Base-by-base conservation (phyloP, 2,888 invertebrate genomes). In the Phortica magna region DNA sequence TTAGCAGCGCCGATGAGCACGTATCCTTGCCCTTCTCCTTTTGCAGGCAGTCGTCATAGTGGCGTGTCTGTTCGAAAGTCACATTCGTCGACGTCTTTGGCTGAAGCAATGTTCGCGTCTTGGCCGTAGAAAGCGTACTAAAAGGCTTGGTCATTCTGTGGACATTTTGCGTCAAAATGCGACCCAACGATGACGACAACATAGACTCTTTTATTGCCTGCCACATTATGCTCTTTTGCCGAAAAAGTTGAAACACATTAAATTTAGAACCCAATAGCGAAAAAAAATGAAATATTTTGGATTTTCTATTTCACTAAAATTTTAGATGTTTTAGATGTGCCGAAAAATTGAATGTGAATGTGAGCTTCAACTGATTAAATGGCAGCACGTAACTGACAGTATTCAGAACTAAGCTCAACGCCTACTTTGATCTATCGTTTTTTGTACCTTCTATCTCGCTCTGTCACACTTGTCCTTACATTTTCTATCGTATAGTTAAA, bases 21-120 rank as follows among this genome's bases (percentile, higher is more conserved):
- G 79, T 82, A 1, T 79, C 80, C 64, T 88, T 88, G 31, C 90
- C 84, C 0, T 85, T 81, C 19, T 77, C 78, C 53, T 82, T 77
- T 74, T 84, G 77, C 7, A 84, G 42, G 6, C 48, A 14, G n/a
- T 59, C 65, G 41, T 85, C 84, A 39, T 82, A 84, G 3, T 76
- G 73, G 0, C 31, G 31, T 22, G 39, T 65, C 70, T 7, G 48
- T 48, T 48, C 48, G 9, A 48, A 6, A 4, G 5, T 4, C 31
- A 31, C 31, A 48, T 48, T 48, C 14, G 9, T 9, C 9, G 48
- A 2, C 14, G 7, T 6, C 48, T 48, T 9, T 48, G 9, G 9
- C 48, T 48, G 48, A 3, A 48, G 48, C 10, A 48, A 6, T 7
- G 48, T 9, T 12, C 48, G 10, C 7, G 48, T 12, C 48, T 48